A percentile compares a stretch with the other conserved stretches of the same genome.
phyloP scores from a whole-genome alignment of 2,888 invertebrate species.

The Arrhopalites spinosus region DNA sequence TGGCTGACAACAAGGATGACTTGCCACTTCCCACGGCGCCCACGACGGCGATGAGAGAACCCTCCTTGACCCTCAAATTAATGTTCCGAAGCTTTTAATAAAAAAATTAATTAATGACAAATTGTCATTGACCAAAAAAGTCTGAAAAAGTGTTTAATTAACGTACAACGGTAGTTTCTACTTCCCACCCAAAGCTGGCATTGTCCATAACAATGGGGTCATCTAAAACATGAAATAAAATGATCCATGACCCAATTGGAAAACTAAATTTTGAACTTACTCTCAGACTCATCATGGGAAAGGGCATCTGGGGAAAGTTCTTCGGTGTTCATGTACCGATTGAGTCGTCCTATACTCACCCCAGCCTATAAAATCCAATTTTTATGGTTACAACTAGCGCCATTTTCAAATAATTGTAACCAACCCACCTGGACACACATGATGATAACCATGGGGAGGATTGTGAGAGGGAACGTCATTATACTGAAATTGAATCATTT shows the following conservation, averaged over 20 bases:
- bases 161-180: conserved; percentile 64
- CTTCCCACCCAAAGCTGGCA: conserved; percentile 84
- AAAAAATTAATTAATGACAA: no score
- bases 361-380: conserved; percentile 66
- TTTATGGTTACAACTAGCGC: no score
- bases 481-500: no score
- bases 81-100: conserved; percentile 69
- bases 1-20: conserved; percentile 83
- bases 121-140: no score
- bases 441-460: conserved; percentile 85
- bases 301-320: conserved; percentile 82
- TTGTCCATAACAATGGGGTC: conserved; percentile 83
- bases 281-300: conserved; percentile 73
- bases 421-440: no score
- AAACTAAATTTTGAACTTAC: conserved; percentile 69
- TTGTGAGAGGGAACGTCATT: conserved; percentile 82
- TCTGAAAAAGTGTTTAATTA: no score
- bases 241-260: not conserved
- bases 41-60: conserved; percentile 73
- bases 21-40: conserved; percentile 89
- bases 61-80: conserved; percentile 70
- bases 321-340: conserved; percentile 89
- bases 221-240: conserved; percentile 61
- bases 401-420: no score
- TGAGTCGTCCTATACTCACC: conserved; percentile 88